Evolutionary conservation across 2,797 vertebrate genomes (phyloP), one percentile per base, ranked within the genome.

Genomic region (Parauchenoglanis ngamensis): DNA sequence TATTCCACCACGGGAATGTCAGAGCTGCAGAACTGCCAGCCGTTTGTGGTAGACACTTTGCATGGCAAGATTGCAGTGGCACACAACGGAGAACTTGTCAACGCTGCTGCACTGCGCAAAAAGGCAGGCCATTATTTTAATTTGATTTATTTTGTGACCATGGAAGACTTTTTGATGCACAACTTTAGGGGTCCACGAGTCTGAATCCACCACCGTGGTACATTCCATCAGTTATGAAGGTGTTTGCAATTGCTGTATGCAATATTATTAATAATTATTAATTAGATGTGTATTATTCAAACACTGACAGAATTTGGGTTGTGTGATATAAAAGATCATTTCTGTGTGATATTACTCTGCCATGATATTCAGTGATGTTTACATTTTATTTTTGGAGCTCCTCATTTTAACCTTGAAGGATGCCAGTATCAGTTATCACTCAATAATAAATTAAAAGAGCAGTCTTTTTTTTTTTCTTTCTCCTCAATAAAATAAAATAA

Each of bases 21-120:
- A 0, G 98, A 98, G 91, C 95, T 99, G 92, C 97, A 98, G 94
- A 99, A 99, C 93, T 99, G 98, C 92, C 98, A 99, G 92, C 98
- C 98, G 3, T 99, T 99, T 90, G 98, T 99, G 7, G 98, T 99
- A 87, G 98, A 99, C 91, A 99, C 97, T 0, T 96, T 99, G 85
- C 98, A 99, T 4, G 98, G 98, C 86, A 97, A 97, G 94, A 99
- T 99, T 0, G 98, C 98, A 0, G 98, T 99, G 63, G 98, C 98
- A 0, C 98, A 99, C 94, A 99, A 99, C 0, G 98, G 98, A 7
- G 98, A 99, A 93, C 92, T 99, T 52, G 96, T 99, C 31, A 99
- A 99, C 13, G 97, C 98, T 82, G 90, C 93, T 2, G 95, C 93
- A 0, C 93, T 99, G 90, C 94, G 97, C 88, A 97, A 94, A 92